phyloP scores from a whole-genome alignment of 53 echinoderm and acorn worm species.

The Paracentrotus lividus region DNA sequence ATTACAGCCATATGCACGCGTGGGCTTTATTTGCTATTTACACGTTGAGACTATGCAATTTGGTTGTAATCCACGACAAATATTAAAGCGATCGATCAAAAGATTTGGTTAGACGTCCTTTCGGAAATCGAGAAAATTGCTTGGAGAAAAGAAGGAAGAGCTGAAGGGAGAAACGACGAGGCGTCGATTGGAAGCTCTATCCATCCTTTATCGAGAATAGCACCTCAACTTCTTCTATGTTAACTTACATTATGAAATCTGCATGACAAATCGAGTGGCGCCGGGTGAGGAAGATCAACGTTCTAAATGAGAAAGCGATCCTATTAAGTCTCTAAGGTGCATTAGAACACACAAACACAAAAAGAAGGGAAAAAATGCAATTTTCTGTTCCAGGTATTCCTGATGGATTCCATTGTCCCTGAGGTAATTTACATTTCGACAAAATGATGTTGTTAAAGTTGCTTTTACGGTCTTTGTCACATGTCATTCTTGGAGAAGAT shows the following conservation, averaged over 20 bases:
- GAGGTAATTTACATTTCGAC: conserved; percentile 29
- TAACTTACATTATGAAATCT: conserved; percentile 51
- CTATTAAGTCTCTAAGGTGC: conserved; percentile 49
- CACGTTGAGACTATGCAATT: neutral
- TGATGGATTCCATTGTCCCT: conserved; percentile 20
- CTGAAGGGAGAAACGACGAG: neutral
- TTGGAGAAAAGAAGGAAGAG: conserved; percentile 19
- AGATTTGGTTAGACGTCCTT: conserved; percentile 9
- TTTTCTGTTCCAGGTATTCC: conserved; percentile 4
- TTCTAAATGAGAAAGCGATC: conserved; percentile 39
- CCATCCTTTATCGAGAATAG: neutral
- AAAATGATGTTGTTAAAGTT: neutral
- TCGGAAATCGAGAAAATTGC: neutral
- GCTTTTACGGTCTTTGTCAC: neutral
- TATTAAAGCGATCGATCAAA: conserved; percentile 41
- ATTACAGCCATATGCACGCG: neutral
- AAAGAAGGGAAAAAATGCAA: no score
- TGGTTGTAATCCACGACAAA: conserved; percentile 19
- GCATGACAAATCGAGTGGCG: conserved; percentile 31
- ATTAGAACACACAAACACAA: conserved; percentile 30
- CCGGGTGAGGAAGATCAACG: conserved; percentile 30
- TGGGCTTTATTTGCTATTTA: neutral
- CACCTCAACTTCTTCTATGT: neutral
- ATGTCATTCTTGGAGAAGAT: neutral
- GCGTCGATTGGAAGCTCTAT: neutral